Percentiles rank a stretch among this genome's conserved stretches.
Evolutionary conservation across 1,140 invertebrate species (phyloP).

Genomic region (Procambarus virginalis): DNA sequence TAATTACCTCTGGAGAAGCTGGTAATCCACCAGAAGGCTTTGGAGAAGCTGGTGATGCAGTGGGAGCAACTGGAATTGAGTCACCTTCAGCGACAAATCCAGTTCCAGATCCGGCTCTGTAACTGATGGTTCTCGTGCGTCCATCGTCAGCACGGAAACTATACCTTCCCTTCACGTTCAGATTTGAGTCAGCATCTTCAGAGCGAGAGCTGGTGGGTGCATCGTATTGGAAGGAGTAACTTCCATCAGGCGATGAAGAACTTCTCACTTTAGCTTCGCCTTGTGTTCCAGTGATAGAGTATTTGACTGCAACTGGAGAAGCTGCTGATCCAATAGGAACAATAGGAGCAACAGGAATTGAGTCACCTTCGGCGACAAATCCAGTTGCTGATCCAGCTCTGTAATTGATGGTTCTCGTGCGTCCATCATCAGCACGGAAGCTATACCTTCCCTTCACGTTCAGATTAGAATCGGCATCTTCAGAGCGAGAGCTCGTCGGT

Average conservation of each 20-base stretch:
- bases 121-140: constrained; percentile 3
- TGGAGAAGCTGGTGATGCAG: constrained; percentile 13
- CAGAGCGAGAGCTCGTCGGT: constrained; percentile 68
- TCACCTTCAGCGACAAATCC: constrained; percentile 42
- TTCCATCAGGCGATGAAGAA: constrained; percentile 22
- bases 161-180: constrained; percentile 35
- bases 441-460: constrained; percentile 72
- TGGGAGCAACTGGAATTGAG: constrained; percentile 10
- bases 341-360: background rate
- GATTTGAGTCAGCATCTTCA: constrained; percentile 1
- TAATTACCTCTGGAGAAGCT: background rate
- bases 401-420: background rate
- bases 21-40: background rate
- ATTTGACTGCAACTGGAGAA: background rate
- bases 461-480: constrained; percentile 69
- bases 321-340: background rate
- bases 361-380: background rate
- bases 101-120: constrained; percentile 27
- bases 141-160: constrained; percentile 34
- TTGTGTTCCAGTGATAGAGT: background rate
- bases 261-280: constrained; percentile 19
- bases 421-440: constrained; percentile 60
- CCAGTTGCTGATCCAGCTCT: background rate
- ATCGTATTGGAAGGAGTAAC: constrained; percentile 47
- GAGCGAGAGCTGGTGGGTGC: constrained; percentile 29